Conservation (phyloP, 2,113 vertebrate genomes). For the Plecturocebus donacophilus region DNA sequence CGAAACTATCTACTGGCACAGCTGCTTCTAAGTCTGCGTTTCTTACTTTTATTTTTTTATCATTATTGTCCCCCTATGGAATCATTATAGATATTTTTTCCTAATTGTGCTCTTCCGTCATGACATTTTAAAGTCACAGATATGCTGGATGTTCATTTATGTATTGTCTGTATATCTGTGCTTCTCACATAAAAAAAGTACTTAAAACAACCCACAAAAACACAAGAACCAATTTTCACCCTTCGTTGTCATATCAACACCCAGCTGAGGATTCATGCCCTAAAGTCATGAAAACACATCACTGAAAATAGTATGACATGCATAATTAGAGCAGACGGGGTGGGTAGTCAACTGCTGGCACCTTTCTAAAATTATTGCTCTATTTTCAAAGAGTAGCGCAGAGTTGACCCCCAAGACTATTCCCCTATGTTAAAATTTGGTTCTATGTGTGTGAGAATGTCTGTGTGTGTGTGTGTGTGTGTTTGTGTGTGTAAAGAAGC, state of each 20-base stretch:
- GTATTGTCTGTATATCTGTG: background rate
- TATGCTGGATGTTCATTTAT: background rate
- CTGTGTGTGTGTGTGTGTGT: background rate
- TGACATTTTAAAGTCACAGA: background rate
- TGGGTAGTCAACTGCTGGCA: background rate
- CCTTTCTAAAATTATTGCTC: background rate
- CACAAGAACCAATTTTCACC: background rate
- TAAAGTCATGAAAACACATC: background rate
- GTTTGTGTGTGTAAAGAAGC: background rate
- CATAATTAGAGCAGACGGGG: background rate
- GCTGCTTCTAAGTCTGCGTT: background rate
- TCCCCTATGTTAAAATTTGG: background rate
- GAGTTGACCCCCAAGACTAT: background rate
- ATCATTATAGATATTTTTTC: background rate
- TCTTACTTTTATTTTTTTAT: background rate
- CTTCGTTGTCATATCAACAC: background rate
- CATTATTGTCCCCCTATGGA: background rate
- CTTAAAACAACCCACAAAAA: no score
- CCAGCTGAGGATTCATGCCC: background rate
- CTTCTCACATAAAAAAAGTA: background rate
- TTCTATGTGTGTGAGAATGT: background rate
- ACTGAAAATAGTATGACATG: background rate
- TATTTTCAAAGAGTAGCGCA: background rate
- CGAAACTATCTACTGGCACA: background rate
- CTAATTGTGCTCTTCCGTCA: background rate